phyloP scores from a whole-genome alignment of 2,113 vertebrate genomes.

The Okapia johnstoni region DNA sequence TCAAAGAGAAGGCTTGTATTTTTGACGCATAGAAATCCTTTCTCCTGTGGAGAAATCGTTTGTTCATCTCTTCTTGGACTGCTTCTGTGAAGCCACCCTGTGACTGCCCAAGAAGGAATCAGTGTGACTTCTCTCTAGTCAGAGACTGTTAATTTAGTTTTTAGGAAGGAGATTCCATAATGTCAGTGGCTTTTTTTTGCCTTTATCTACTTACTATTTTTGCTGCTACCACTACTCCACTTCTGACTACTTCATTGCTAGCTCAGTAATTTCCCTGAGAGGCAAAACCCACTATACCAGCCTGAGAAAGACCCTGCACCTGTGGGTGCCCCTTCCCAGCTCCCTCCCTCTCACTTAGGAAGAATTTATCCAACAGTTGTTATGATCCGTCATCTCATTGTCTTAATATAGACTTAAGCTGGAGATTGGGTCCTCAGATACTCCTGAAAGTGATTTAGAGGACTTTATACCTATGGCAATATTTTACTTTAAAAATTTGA shows the following conservation, averaged over 20 bases:
- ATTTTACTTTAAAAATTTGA: neutral
- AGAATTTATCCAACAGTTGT: neutral
- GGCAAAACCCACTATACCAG: neutral
- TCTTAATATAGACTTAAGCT: neutral
- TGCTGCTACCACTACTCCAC: neutral
- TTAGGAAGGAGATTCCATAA: neutral
- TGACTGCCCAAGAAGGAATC: neutral
- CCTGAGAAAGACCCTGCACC: neutral
- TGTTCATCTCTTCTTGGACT: neutral
- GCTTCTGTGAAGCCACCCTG: neutral
- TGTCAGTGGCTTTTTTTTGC: neutral
- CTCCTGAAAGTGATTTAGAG: neutral
- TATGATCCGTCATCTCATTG: fast-evolving
- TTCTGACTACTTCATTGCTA: neutral
- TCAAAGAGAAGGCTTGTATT: neutral
- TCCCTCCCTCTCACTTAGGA: neutral
- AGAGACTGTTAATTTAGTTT: neutral
- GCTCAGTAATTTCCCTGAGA: neutral
- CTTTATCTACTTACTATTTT: neutral
- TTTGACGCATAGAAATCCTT: neutral
- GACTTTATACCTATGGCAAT: neutral
- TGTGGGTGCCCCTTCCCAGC: fast-evolving
- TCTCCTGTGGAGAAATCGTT: neutral
- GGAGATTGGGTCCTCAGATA: neutral
- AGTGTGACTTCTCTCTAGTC: neutral